Percentiles rank a stretch among this genome's conserved stretches.
These are phyloP conservation scores for Myotis daubentonii DNA, from an alignment of 2,797 vertebrate genomes.

Conservation along the genomic window DNA sequence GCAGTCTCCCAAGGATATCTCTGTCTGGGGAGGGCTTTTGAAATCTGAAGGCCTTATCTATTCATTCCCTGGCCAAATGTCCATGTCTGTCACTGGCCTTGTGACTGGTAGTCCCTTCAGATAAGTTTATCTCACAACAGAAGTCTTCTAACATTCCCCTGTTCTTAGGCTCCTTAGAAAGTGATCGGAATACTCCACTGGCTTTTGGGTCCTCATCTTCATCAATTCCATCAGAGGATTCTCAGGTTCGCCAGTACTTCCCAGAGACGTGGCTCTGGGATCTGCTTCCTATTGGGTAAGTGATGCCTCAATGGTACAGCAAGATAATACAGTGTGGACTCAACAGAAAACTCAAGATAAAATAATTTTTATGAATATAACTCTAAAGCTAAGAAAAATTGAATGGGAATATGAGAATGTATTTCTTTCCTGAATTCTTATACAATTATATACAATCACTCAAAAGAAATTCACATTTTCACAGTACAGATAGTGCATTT, in stretches of 20 bases:
- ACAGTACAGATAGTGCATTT: neutral
- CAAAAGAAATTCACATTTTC: neutral
- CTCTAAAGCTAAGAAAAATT: neutral
- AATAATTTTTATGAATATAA: neutral
- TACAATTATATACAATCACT: neutral
- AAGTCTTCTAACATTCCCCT: neutral
- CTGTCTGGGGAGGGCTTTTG: neutral
- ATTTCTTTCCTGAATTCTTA: slow-evolving; percentile 2
- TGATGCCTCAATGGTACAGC: neutral
- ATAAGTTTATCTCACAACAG: neutral
- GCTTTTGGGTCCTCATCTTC: neutral
- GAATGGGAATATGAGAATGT: neutral
- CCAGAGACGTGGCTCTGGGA: slow-evolving; percentile 94
- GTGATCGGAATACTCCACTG: rapidly evolving
- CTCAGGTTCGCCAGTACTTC: slow-evolving; percentile 86
- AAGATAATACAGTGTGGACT: neutral
- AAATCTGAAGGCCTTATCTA: neutral
- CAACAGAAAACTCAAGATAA: neutral
- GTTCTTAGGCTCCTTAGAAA: neutral
- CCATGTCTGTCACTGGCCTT: neutral
- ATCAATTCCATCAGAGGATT: neutral
- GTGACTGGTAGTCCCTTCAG: neutral
- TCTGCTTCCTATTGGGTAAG: slow-evolving; percentile 88
- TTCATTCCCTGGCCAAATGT: neutral
- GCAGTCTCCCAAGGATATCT: neutral